Conservation (phyloP, 2,888 invertebrate genomes). For the Drosophila affinis region DNA sequence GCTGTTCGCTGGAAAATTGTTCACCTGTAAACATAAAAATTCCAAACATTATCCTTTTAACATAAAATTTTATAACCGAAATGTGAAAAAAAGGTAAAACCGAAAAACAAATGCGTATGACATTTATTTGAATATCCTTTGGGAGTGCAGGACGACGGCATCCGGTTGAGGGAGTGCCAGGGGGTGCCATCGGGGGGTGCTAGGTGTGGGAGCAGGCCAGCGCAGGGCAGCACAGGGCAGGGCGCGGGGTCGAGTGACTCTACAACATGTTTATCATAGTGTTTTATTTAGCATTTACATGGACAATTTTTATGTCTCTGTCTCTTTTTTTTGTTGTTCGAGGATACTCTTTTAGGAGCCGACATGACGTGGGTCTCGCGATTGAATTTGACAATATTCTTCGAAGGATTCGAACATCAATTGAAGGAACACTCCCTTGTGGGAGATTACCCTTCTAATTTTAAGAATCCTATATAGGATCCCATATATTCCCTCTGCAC, state of each 20-base stretch:
- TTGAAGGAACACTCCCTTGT: not conserved
- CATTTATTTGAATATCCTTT: constrained; percentile 79
- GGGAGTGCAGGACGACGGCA: constrained; percentile 52
- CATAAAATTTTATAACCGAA: constrained; percentile 78
- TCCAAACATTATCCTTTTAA: constrained; percentile 79
- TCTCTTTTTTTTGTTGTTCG: constrained; percentile 2
- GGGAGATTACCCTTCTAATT: not conserved
- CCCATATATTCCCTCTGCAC: not conserved
- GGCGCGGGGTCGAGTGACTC: constrained; percentile 28
- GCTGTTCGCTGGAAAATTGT: constrained; percentile 66
- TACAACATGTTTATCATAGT: constrained; percentile 76
- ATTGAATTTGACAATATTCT: not conserved
- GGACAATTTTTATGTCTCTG: constrained; percentile 40
- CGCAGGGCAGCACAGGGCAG: constrained; percentile 18
- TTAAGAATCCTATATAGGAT: too few relatives aligned
- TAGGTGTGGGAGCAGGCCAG: not conserved
- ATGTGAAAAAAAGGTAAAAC: constrained; percentile 46
- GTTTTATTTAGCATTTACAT: constrained; percentile 70
- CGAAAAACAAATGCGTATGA: constrained; percentile 78
- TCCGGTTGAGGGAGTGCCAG: constrained; percentile 2
- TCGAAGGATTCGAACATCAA: not conserved
- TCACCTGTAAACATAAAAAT: constrained; percentile 79
- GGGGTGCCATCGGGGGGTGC: constrained; percentile 23
- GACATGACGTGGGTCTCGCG: not conserved
- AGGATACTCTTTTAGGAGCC: constrained; percentile 24